These are phyloP conservation scores for Pangasius djambal DNA, from an alignment of 2,797 vertebrate species.

Conservation along the genomic window DNA sequence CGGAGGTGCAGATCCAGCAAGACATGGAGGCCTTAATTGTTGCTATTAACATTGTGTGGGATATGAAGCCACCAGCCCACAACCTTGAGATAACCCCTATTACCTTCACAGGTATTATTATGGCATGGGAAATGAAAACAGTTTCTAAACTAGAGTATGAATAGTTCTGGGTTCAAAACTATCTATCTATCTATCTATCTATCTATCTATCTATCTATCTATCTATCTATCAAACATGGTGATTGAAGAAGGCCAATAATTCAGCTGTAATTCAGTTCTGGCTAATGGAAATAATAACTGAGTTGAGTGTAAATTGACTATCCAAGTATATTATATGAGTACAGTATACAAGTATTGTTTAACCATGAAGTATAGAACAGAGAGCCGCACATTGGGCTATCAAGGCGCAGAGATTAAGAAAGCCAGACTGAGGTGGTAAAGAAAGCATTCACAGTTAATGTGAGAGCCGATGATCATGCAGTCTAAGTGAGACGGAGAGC, in stretches of 20 bases:
- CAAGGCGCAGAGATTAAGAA: background rate
- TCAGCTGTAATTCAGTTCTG: background rate
- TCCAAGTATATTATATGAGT: background rate
- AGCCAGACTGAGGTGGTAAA: constrained; percentile 6
- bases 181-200: background rate
- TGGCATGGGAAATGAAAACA: background rate
- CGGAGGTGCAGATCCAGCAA: background rate
- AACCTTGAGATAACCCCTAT: no score
- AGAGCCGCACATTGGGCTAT: background rate
- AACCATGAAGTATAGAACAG: background rate
- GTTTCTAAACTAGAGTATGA: background rate
- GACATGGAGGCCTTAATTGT: background rate
- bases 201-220: background rate
- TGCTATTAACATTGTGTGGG: background rate
- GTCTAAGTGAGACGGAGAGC: constrained; percentile 45
- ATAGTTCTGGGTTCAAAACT: background rate
- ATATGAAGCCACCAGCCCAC: background rate
- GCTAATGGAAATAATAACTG: background rate
- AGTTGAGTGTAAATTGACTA: background rate
- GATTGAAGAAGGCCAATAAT: background rate
- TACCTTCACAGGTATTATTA: background rate
- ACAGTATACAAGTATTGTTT: background rate
- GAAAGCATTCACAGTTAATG: constrained; percentile 18
- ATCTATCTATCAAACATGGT: background rate
- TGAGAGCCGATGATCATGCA: constrained; percentile 12